Base-by-base conservation (phyloP, 2,113 vertebrate genomes). In the Spea multiplicata region DNA sequence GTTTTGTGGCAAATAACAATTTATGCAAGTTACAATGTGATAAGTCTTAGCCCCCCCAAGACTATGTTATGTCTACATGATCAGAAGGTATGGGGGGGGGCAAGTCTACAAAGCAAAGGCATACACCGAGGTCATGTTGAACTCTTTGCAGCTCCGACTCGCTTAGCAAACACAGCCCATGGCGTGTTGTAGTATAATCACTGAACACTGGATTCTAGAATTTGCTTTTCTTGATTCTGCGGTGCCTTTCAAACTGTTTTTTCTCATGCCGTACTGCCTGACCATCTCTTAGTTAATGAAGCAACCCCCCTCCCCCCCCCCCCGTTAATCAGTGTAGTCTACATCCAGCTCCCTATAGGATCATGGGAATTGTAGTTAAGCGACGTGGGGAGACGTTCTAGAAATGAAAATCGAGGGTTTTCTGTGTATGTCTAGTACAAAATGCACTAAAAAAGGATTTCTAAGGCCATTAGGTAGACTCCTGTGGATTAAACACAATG, bases 131-230 rank as follows among this genome's bases (percentile, higher is more conserved):
- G 46, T 53, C 57, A 50, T 53, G 59, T 30, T 69, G 8, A 66
- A 13, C 62, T 6, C 8, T 62, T 69, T 62, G 46, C 16, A 57
- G 44, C 66, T n/a, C 44, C 48, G 5, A 49, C 10, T 50, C 49
- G 49, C 52, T 76, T 14, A 4, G 45, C 44, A 77, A 70, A 16
- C 50, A 61, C 9, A 16, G 16, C 52, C 53, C 52, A 49, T 17
- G 53, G 44, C 49, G 6, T 48, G 69, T 68, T 30, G 30, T 30
- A 71, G 67, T 8, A 17, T 17, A 79, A 13, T 62, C 78, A 68
- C 71, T 68, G 49, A 80, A 80, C 78, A 80, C 78, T 80, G 78
- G 78, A 74, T 55, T 48, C 48, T 55, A 4, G 47, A 70, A 12
- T 65, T 53, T 12, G 48, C 17, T 4, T 30, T 30, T 30, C 62